phyloP scores from a whole-genome alignment of 2,888 invertebrate species.

The Aradus depressus region DNA sequence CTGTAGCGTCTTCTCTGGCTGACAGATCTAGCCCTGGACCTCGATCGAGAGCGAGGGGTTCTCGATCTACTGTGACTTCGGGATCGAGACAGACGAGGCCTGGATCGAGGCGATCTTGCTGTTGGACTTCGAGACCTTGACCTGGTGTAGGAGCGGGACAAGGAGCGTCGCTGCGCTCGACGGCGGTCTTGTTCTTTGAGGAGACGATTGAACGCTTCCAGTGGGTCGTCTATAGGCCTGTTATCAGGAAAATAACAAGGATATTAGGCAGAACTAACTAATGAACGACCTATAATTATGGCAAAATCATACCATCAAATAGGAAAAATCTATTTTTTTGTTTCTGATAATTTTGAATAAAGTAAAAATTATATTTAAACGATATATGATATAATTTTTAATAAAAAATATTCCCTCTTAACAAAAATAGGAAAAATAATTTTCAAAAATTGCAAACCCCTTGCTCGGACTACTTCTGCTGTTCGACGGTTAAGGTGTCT shows the following conservation, averaged over 20 bases:
- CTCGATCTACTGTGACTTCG: constrained; percentile 25
- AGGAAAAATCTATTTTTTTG: background rate
- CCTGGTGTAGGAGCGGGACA: constrained; percentile 41
- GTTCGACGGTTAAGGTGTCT: too few relatives aligned
- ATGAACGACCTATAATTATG: background rate
- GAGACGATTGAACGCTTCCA: constrained; percentile 78
- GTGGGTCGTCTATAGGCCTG: constrained; percentile 70
- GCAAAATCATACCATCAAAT: too few relatives aligned
- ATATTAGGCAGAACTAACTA: background rate
- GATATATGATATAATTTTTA: background rate
- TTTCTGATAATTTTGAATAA: background rate
- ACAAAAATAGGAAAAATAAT: too few relatives aligned
- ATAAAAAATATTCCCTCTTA: too few relatives aligned
- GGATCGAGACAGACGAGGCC: constrained; percentile 25
- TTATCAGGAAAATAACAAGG: background rate
- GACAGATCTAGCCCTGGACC: constrained; percentile 15
- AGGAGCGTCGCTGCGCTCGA: constrained; percentile 26
- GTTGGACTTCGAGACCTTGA: constrained; percentile 42
- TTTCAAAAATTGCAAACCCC: too few relatives aligned
- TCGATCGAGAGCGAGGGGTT: constrained; percentile 4
- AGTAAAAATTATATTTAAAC: background rate
- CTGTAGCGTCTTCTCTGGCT: constrained; percentile 13
- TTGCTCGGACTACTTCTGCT: too few relatives aligned
- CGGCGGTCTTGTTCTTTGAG: constrained; percentile 70
- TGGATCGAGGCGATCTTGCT: constrained; percentile 6